phyloP scores from a whole-genome alignment of 2,797 vertebrate genomes.

The Muscicapa striata region DNA sequence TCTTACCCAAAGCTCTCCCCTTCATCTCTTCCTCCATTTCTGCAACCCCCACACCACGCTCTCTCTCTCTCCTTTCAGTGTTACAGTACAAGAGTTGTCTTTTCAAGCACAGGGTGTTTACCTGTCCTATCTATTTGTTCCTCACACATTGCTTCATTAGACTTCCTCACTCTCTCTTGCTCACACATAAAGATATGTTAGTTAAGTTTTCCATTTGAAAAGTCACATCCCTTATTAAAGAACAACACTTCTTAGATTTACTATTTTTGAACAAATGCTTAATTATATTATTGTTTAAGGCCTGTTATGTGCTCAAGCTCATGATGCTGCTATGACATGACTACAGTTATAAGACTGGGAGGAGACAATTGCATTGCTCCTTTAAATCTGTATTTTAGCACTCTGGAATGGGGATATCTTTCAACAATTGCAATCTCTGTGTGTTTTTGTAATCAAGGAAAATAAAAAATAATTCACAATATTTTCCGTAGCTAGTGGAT shows the following conservation, averaged over 20 bases:
- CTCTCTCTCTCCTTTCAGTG: not conserved
- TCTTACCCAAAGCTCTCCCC: rapidly evolving
- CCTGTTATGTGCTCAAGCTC: not conserved
- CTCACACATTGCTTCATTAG: not conserved
- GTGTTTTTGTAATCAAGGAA: conserved; percentile 2
- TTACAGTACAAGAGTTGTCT: not conserved
- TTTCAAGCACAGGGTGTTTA: not conserved
- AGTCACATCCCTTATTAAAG: not conserved
- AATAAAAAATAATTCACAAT: not conserved
- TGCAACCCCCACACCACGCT: not conserved
- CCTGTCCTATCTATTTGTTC: not conserved
- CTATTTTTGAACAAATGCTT: not conserved
- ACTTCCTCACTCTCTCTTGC: not conserved
- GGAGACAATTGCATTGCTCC: conserved; percentile 2
- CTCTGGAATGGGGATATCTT: not conserved
- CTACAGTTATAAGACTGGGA: conserved; percentile 1
- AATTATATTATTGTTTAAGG: not conserved
- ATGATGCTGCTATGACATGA: not conserved
- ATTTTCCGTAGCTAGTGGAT: not conserved
- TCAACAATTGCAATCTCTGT: not conserved
- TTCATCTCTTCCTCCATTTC: not conserved
- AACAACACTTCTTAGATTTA: not conserved
- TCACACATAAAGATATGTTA: not conserved
- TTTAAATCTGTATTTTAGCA: not conserved
- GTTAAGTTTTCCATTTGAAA: not conserved